Evolutionary conservation across 1,140 invertebrate species (phyloP).

Genomic region (Drosophila arizonae): DNA sequence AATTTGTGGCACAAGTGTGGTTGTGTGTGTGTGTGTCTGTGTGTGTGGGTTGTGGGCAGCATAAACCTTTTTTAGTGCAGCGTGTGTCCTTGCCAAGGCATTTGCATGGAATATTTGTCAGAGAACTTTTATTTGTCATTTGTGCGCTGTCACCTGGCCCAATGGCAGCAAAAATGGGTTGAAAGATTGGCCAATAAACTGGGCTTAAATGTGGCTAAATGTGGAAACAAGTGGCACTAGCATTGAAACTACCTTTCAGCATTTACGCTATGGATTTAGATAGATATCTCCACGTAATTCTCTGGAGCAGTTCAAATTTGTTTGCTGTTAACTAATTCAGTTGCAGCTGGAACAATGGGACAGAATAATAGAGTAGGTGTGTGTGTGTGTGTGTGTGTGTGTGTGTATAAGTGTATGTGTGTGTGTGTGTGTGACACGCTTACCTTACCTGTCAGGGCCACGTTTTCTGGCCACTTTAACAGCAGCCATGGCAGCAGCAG

Average conservation of each 20-base stretch:
- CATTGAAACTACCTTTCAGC: too few species aligned
- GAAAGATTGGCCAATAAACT: conserved; percentile 5
- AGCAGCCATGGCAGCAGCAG: conserved; percentile 12
- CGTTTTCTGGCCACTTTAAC: conserved; percentile 44
- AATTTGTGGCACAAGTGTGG: conserved; percentile 19
- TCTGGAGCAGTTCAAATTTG: conserved; percentile 10
- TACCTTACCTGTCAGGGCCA: conserved; percentile 33
- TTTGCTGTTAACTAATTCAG: conserved; percentile 16
- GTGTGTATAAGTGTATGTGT: too few species aligned
- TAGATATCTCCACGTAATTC: not conserved
- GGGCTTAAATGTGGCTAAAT: not conserved
- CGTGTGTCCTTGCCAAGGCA: conserved; percentile 58
- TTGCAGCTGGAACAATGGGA: conserved; percentile 5
- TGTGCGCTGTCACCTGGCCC: conserved; percentile 31
- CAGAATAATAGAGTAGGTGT: not conserved
- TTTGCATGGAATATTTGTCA: conserved; percentile 61
- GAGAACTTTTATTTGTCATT: conserved; percentile 47
- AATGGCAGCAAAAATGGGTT: conserved; percentile 6
- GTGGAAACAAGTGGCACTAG: not conserved
- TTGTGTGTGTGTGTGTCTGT: conserved; percentile 7
- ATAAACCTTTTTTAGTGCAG: conserved; percentile 61
- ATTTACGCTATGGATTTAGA: not conserved
- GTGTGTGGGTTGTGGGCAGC: conserved; percentile 7
- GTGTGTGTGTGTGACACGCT: not conserved
- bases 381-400: not conserved